Evolutionary conservation across 2,113 vertebrate species (phyloP), one percentile per base, ranked within the genome.

Genomic region (Aegotheles bennettii): DNA sequence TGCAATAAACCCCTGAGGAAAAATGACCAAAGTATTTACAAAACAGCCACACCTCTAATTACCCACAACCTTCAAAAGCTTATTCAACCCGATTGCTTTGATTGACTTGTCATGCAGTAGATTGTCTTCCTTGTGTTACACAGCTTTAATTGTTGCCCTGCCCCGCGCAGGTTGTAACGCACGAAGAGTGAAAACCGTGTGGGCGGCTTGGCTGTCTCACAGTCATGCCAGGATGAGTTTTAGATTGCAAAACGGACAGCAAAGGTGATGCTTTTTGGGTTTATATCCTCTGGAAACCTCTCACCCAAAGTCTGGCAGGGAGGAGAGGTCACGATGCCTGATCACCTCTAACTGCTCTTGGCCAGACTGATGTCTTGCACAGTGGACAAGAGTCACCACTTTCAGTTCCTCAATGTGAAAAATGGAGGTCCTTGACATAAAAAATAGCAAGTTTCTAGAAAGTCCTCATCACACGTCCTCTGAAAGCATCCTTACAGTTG

Each of bases 1-100:
- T 86, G 94, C 86, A 95, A 96, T 89, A 38, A 90, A 61, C 40
- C 78, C 94, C 95, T 3, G 64, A 23, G 93, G 64, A 60, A 59
- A 89, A 82, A 96, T 96, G 95, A 97, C 93, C 94, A 47, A 95
- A 0, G 15, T 59, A 92, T 94, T 96, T 96, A 95, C 96, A 48
- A 76, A 97, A 91, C 94, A 94, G 87, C 95, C 95, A 0, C 95
- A 6, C 96, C 96, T 50, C 60, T 93, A 88, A 96, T 97, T 97
- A 96, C 35, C 92, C 68, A 76, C 28, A 59, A 63, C 86, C 87
- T 81, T 93, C 87, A 67, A 93, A 91, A 92, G 85, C 90, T 95
- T 76, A 82, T 84, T 68, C 93, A 79, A 20, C 76, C 88, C 4
- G 23, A 23, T 74, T 77, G 57, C 79, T 91, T 61, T 43, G 90